Conservation (phyloP, 2,113 vertebrate species). For the Callipepla californica region DNA sequence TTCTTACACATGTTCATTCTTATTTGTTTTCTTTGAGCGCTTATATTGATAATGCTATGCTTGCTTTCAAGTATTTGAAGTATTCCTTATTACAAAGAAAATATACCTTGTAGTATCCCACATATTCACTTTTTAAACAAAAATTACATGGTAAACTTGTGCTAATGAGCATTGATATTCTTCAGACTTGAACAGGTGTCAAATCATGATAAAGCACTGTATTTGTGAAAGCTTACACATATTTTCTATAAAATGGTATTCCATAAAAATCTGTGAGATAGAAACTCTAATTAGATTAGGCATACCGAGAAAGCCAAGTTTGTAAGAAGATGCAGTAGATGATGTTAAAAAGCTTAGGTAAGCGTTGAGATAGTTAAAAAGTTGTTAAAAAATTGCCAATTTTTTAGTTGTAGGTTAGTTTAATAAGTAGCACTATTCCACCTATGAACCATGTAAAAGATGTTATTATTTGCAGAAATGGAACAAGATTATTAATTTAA, state of each 20-base stretch:
- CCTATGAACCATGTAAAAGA: neutral
- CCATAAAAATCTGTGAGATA: neutral
- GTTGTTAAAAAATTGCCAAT: neutral
- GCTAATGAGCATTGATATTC: neutral
- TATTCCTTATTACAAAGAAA: neutral
- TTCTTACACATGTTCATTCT: neutral
- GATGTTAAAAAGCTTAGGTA: neutral
- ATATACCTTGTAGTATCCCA: neutral
- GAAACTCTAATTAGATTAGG: neutral
- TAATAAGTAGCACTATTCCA: neutral
- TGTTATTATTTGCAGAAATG: neutral
- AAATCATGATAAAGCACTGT: neutral
- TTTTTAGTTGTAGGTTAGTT: neutral
- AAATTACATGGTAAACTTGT: neutral
- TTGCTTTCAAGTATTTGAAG: neutral
- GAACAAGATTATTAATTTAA: neutral
- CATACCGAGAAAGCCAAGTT: neutral
- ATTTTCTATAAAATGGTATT: neutral
- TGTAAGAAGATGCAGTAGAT: neutral
- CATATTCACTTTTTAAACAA: neutral
- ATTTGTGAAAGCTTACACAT: neutral
- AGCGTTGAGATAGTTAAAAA: neutral
- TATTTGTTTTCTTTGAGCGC: neutral
- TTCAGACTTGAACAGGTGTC: neutral
- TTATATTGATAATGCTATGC: neutral